These are phyloP conservation scores for Pseudomyrmex concolor DNA, from an alignment of 1,140 invertebrate species.

Conservation along the genomic window DNA sequence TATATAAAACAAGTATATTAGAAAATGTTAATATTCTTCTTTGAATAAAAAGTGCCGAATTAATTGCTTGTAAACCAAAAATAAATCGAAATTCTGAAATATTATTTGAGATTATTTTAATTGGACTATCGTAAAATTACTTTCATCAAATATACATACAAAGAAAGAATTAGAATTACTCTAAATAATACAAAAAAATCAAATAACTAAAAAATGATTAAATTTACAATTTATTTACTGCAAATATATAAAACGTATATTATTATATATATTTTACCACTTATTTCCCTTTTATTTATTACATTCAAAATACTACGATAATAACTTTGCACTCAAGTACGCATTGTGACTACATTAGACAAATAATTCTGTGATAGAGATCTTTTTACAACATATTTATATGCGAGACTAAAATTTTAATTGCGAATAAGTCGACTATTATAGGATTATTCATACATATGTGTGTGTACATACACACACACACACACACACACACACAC, in stretches of 20 bases:
- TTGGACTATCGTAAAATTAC: too few relatives aligned
- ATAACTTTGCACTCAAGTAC: slow-evolving; percentile 9
- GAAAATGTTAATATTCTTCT: not conserved
- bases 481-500: too few relatives aligned
- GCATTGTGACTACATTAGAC: not conserved
- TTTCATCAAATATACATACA: too few relatives aligned
- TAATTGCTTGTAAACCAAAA: not conserved
- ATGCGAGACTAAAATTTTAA: too few relatives aligned
- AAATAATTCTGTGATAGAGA: not conserved
- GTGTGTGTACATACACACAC: too few relatives aligned
- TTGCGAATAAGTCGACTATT: too few relatives aligned
- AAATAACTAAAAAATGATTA: not conserved
- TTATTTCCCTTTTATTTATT: too few relatives aligned
- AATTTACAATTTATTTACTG: too few relatives aligned
- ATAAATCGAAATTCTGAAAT: not conserved
- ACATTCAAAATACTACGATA: not conserved
- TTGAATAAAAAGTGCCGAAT: not conserved
- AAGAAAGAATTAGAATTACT: not conserved
- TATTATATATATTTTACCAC: slow-evolving; percentile 13
- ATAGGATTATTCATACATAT: too few relatives aligned
- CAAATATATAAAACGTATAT: too few relatives aligned
- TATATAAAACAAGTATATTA: not conserved
- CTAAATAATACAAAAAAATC: not conserved
- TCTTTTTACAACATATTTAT: too few relatives aligned
- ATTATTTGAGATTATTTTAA: too few relatives aligned